Evolutionary conservation across 2,888 invertebrate genomes (phyloP).

Genomic region (Epistrophe grossulariae): DNA sequence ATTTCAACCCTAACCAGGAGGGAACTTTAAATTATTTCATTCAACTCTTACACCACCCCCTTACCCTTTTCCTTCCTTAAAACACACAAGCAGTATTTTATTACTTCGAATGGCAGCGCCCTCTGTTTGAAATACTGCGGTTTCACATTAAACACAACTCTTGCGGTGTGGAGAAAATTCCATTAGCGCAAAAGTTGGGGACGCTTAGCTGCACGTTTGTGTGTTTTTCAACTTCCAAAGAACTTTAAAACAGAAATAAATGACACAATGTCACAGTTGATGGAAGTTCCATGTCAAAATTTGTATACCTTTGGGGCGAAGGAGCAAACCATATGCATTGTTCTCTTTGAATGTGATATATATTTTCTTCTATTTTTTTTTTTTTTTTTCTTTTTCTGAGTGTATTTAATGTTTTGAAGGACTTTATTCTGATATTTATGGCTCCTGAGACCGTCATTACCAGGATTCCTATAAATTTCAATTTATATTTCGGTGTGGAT

Average conservation of each 20-base stretch:
- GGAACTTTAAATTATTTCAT: conserved; percentile 28
- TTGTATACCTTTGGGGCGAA: conserved; percentile 25
- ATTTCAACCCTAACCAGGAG: background rate
- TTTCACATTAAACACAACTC: conserved; percentile 53
- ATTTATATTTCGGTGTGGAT: conserved; percentile 49
- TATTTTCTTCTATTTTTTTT: background rate
- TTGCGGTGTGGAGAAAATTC: conserved; percentile 48
- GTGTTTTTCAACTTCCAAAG: conserved; percentile 2
- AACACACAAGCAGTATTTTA: conserved; percentile 15
- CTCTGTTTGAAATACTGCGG: conserved; percentile 38
- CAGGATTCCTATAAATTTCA: conserved; percentile 60
- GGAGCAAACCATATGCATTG: conserved; percentile 14
- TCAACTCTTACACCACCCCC: background rate
- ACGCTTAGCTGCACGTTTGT: conserved; percentile 15
- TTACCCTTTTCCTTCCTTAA: background rate
- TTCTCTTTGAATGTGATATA: conserved; percentile 10
- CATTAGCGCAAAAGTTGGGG: conserved; percentile 40
- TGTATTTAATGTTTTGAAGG: conserved; percentile 50
- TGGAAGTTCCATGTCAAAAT: conserved; percentile 49
- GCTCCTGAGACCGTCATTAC: conserved; percentile 52
- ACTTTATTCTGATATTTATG: conserved; percentile 56
- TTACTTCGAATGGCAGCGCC: conserved; percentile 15
- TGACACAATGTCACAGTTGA: conserved; percentile 43
- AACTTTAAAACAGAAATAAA: conserved; percentile 14
- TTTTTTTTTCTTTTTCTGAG: background rate